phyloP scores from a whole-genome alignment of 2,888 invertebrate species.

The Caenorhabditis japonica region DNA sequence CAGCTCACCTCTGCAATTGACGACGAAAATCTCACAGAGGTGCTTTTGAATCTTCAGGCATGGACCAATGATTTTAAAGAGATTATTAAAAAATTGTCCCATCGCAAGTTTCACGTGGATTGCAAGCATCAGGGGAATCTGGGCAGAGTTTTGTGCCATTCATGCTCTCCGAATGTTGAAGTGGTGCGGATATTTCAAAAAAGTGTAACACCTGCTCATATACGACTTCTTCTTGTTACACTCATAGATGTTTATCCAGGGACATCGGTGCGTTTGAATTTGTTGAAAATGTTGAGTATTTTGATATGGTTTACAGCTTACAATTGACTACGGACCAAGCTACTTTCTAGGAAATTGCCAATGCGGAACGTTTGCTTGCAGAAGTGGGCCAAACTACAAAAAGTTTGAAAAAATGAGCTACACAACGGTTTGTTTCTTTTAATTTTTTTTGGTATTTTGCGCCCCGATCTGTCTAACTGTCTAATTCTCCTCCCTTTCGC shows the following conservation, averaged over 20 bases:
- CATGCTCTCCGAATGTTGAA: slow-evolving; percentile 6
- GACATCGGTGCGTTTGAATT: slow-evolving; percentile 2
- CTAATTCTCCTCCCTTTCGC: too few relatives aligned
- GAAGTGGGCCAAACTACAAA: background rate
- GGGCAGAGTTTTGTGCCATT: background rate
- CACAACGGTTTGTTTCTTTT: background rate
- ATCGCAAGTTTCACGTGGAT: background rate
- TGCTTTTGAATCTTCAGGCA: background rate
- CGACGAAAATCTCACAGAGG: background rate
- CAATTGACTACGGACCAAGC: slow-evolving; percentile 10
- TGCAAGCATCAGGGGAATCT: slow-evolving; percentile 13
- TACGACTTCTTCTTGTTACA: background rate
- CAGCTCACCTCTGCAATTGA: background rate
- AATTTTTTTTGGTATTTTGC: too few relatives aligned
- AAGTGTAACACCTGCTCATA: slow-evolving; percentile 1
- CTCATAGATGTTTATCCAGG: slow-evolving; percentile 15
- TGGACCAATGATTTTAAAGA: background rate
- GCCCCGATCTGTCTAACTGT: too few relatives aligned
- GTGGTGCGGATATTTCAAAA: slow-evolving; percentile 5
- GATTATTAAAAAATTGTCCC: background rate
- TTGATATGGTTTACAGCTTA: slow-evolving; percentile 15
- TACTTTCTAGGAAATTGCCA: background rate
- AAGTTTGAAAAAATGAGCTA: background rate
- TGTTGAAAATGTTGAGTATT: background rate
- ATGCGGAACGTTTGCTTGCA: slow-evolving; percentile 6